Evolutionary conservation across 2,797 vertebrate species (phyloP).

Genomic region (Centroberyx gerrardi): DNA sequence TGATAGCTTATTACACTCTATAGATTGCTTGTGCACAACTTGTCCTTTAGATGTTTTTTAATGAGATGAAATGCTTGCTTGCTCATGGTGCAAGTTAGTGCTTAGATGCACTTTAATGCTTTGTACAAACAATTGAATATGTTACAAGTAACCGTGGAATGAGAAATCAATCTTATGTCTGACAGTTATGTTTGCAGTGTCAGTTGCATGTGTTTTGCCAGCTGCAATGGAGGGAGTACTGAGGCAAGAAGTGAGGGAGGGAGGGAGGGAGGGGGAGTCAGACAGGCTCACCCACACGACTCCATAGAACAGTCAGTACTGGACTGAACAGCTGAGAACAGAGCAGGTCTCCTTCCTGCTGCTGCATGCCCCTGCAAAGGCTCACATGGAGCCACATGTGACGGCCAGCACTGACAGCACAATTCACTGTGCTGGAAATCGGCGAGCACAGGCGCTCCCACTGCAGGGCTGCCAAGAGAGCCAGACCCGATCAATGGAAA

Average conservation of each 20-base stretch:
- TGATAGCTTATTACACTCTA: too few relatives aligned
- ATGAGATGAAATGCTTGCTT: background rate
- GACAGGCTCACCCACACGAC: slow-evolving; percentile 59
- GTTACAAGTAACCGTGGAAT: slow-evolving; percentile 3
- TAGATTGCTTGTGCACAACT: too few relatives aligned
- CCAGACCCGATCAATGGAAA: slow-evolving; percentile 37
- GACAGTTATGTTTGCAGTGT: slow-evolving; percentile 40
- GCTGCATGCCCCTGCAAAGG: slow-evolving; percentile 49
- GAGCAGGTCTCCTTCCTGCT: slow-evolving; percentile 74
- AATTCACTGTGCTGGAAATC: slow-evolving; percentile 53
- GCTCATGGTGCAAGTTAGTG: background rate
- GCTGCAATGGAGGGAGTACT: slow-evolving; percentile 58
- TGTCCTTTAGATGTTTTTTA: background rate
- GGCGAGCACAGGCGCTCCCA: slow-evolving; percentile 57
- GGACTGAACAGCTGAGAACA: slow-evolving; percentile 76
- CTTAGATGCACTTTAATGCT: background rate
- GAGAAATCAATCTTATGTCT: background rate
- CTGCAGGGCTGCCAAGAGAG: slow-evolving; percentile 50
- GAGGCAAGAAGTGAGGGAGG: slow-evolving; percentile 47
- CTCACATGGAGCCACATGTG: slow-evolving; percentile 85
- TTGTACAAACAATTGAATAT: slow-evolving; percentile 14
- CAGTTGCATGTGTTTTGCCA: slow-evolving; percentile 66
- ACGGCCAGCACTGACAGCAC: slow-evolving; percentile 64
- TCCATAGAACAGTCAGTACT: slow-evolving; percentile 70
- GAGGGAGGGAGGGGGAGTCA: slow-evolving; percentile 7